Conservation (phyloP, 1,140 invertebrate species). For the Drosophila gunungcola region DNA sequence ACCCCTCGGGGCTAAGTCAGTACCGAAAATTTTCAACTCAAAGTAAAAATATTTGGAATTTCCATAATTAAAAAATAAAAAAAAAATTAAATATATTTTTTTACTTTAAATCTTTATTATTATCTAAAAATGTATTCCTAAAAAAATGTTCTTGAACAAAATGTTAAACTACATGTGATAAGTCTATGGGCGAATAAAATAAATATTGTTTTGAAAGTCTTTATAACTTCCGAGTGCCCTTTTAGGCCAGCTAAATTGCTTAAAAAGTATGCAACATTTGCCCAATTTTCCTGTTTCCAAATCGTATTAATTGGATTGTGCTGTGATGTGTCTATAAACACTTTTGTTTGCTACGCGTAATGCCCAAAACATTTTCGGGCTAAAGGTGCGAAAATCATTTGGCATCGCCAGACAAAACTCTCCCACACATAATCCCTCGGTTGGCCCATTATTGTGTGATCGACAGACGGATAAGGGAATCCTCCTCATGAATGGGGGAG, state of each 20-base stretch:
- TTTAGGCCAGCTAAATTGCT: background rate
- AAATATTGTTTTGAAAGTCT: too few species aligned
- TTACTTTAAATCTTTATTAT: too few species aligned
- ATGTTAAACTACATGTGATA: too few species aligned
- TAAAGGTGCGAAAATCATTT: conserved; percentile 78
- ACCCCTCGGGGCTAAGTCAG: too few species aligned
- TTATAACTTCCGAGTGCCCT: too few species aligned
- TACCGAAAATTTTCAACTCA: too few species aligned
- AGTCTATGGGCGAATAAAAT: too few species aligned
- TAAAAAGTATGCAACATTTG: background rate
- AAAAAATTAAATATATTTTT: too few species aligned
- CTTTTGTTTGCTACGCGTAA: conserved; percentile 7
- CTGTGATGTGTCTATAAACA: conserved; percentile 8
- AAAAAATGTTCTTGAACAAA: too few species aligned
- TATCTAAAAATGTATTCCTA: too few species aligned
- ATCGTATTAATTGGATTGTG: conserved; percentile 53
- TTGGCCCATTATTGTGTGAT: conserved; percentile 78
- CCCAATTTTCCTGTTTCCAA: conserved; percentile 1
- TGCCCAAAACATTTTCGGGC: conserved; percentile 17
- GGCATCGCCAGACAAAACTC: conserved; percentile 43
- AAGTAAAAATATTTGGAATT: too few species aligned
- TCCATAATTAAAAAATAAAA: too few species aligned
- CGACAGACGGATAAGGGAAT: conserved; percentile 72
- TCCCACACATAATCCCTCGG: conserved; percentile 35
- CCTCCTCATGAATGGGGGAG: conserved; percentile 61